Conservation (phyloP, 2,888 invertebrate species). For the Drosophila colorata region DNA sequence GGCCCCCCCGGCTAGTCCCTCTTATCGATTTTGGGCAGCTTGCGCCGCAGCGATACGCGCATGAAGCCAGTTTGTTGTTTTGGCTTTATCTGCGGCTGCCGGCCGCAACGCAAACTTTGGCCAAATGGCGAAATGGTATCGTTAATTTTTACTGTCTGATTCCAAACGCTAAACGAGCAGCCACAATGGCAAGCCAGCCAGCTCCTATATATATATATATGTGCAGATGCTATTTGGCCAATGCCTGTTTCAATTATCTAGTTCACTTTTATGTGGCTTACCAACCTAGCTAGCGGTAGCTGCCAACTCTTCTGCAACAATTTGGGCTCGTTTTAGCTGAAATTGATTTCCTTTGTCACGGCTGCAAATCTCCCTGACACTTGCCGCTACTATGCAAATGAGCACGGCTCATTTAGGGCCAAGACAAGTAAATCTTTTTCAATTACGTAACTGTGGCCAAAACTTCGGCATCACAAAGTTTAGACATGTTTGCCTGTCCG, state of each 20-base stretch:
- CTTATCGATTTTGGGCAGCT: conserved; percentile 66
- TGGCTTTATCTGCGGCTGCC: conserved; percentile 60
- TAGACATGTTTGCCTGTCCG: conserved; percentile 29
- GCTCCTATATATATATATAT: conserved; percentile 9
- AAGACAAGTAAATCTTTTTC: conserved; percentile 53
- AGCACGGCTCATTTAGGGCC: conserved; percentile 58
- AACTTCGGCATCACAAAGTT: conserved; percentile 48
- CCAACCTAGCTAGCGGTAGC: conserved; percentile 19
- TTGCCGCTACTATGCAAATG: conserved; percentile 54
- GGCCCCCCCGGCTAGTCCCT: not conserved
- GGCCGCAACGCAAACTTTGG: conserved; percentile 64
- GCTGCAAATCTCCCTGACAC: conserved; percentile 23
- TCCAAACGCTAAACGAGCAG: conserved; percentile 12
- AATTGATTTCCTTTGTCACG: conserved; percentile 66
- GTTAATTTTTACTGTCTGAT: conserved; percentile 73
- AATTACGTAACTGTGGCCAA: conserved; percentile 51
- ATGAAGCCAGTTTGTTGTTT: conserved; percentile 62
- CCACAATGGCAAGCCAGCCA: conserved; percentile 33
- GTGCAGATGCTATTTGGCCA: not conserved
- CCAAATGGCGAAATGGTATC: conserved; percentile 66
- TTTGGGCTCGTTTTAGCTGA: conserved; percentile 44
- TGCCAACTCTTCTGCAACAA: conserved; percentile 24
- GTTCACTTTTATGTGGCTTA: conserved; percentile 65
- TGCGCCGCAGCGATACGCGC: conserved; percentile 16
- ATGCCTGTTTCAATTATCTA: conserved; percentile 68